Percentiles rank a stretch among this genome's conserved stretches.
Evolutionary conservation across 2,113 vertebrate species (phyloP).

Genomic region (Caranx ignobilis): DNA sequence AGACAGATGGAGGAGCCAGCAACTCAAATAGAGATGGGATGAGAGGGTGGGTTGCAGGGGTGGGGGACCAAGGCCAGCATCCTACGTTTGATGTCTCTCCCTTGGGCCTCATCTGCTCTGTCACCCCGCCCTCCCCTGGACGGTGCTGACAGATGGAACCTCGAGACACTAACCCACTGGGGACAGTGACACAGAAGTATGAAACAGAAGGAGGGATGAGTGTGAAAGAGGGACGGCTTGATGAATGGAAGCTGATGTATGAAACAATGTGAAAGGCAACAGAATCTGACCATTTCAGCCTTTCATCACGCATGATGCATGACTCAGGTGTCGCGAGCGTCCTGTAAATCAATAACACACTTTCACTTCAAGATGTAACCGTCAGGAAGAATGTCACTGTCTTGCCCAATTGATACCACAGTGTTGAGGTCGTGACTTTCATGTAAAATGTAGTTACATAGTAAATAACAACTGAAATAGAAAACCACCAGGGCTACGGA

Average conservation of each 20-base stretch:
- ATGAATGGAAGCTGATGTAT: slow-evolving; percentile 65
- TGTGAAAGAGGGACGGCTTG: slow-evolving; percentile 71
- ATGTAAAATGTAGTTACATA: background rate
- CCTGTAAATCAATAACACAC: slow-evolving; percentile 51
- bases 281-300: slow-evolving; percentile 48
- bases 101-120: slow-evolving; percentile 75
- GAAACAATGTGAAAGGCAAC: slow-evolving; percentile 46
- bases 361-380: slow-evolving; percentile 11
- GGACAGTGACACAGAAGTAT: slow-evolving; percentile 74
- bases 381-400: slow-evolving; percentile 12
- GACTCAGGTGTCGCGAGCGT: slow-evolving; percentile 32
- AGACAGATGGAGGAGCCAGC: slow-evolving; percentile 78
- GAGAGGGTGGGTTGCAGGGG: background rate
- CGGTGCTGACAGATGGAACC: slow-evolving; percentile 80
- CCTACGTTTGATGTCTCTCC: slow-evolving; percentile 82
- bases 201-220: slow-evolving; percentile 75
- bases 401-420: too few relatives aligned
- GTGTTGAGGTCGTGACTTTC: background rate
- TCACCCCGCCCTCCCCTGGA: slow-evolving; percentile 64
- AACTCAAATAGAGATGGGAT: slow-evolving; percentile 74
- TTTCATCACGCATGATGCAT: slow-evolving; percentile 25
- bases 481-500: background rate
- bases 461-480: background rate
- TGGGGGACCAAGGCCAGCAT: slow-evolving; percentile 70
- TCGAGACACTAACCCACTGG: slow-evolving; percentile 69